Evolutionary conservation across 2,888 invertebrate genomes (phyloP).

Genomic region (Drosophila koepferae): DNA sequence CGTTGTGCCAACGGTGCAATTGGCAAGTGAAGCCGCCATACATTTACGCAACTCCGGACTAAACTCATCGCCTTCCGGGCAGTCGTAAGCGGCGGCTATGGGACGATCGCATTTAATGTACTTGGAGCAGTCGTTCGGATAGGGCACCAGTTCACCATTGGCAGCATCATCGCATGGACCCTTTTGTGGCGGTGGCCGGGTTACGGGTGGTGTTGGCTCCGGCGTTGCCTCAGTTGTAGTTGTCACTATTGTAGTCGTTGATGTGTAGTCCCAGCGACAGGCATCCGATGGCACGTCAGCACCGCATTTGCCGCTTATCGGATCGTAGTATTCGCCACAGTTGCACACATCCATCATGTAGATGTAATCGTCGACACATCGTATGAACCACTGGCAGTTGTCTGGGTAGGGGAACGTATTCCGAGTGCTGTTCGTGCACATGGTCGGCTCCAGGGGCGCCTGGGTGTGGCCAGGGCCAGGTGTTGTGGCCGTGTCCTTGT

Average conservation of each 20-base stretch:
- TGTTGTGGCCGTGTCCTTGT: constrained; percentile 40
- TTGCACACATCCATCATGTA: constrained; percentile 73
- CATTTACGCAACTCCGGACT: constrained; percentile 54
- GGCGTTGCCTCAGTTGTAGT: constrained; percentile 19
- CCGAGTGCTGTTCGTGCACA: constrained; percentile 68
- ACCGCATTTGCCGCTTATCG: constrained; percentile 59
- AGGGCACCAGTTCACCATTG: constrained; percentile 57
- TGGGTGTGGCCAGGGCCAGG: constrained; percentile 49
- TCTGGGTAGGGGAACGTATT: constrained; percentile 63
- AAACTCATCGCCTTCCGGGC: constrained; percentile 65
- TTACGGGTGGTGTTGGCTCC: constrained; percentile 33
- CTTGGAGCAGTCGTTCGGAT: constrained; percentile 73
- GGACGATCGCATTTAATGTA: constrained; percentile 66
- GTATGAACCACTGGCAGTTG: constrained; percentile 73
- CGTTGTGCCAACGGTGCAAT: constrained; percentile 50
- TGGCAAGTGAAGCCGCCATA: constrained; percentile 61
- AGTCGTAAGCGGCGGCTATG: constrained; percentile 62
- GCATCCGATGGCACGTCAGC: constrained; percentile 67
- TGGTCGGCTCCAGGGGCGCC: constrained; percentile 49
- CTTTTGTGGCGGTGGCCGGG: constrained; percentile 64
- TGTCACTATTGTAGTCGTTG: constrained; percentile 32
- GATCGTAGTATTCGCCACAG: constrained; percentile 71
- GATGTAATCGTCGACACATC: constrained; percentile 67
- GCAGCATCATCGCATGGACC: constrained; percentile 61
- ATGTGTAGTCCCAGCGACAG: constrained; percentile 65